Conservation (phyloP, 2,888 invertebrate species). For the Crepidodera aurea region DNA sequence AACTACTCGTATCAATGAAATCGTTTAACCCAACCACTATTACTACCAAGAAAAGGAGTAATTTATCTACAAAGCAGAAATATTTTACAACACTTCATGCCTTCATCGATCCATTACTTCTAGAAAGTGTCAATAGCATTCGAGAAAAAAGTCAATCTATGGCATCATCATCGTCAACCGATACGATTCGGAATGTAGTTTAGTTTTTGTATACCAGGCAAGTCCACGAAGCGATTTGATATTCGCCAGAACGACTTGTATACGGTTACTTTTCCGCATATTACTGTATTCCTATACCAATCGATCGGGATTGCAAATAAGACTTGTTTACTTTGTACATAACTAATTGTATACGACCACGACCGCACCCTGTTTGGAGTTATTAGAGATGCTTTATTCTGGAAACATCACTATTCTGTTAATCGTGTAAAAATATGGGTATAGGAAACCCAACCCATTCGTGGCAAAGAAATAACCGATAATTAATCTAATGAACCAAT, state of each 20-base stretch:
- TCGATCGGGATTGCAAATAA: slow-evolving; percentile 34
- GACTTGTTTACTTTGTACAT: slow-evolving; percentile 34
- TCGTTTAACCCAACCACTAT: not conserved
- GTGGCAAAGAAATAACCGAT: not conserved
- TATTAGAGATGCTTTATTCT: not conserved
- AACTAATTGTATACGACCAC: slow-evolving; percentile 35
- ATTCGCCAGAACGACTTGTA: slow-evolving; percentile 32
- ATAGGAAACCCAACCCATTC: not conserved
- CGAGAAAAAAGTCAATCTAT: slow-evolving; percentile 9
- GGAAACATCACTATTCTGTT: too few relatives aligned
- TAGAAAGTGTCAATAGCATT: slow-evolving; percentile 10
- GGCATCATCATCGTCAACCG: slow-evolving; percentile 14
- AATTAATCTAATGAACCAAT: not conserved
- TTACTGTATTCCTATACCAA: slow-evolving; percentile 6
- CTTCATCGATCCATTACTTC: not conserved
- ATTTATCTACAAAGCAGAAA: not conserved
- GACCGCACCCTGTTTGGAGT: slow-evolving; percentile 29
- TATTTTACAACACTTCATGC: not conserved
- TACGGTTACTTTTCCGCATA: slow-evolving; percentile 50
- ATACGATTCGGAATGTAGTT: slow-evolving; percentile 7
- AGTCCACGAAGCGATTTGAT: slow-evolving; percentile 17
- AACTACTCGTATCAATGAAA: not conserved
- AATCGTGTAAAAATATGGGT: not conserved
- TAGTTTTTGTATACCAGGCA: slow-evolving; percentile 6
- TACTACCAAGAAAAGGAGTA: not conserved